These are phyloP conservation scores for Muscidifurax raptorellus DNA, from an alignment of 1,140 invertebrate species.

Conservation along the genomic window DNA sequence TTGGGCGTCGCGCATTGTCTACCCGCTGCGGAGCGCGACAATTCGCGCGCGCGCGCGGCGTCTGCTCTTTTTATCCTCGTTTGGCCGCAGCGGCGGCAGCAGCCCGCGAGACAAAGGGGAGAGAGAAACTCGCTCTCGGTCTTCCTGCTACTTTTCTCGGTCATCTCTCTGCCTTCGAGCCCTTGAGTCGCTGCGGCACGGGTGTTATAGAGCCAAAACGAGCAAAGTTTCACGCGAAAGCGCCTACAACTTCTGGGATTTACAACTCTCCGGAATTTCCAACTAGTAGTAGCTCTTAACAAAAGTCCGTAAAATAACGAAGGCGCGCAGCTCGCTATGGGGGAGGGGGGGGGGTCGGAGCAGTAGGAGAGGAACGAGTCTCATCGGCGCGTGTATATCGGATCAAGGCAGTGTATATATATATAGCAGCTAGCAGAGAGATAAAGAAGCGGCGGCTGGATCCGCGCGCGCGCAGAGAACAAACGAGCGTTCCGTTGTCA, in stretches of 20 bases:
- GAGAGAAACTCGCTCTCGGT: neutral
- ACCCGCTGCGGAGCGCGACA: too few species aligned
- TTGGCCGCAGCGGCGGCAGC: neutral
- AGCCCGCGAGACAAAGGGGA: neutral
- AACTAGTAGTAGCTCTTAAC: constrained; percentile 50
- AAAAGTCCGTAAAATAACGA: constrained; percentile 49
- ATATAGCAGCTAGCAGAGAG: too few species aligned
- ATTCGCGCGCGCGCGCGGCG: neutral
- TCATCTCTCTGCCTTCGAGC: constrained; percentile 1
- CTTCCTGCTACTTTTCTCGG: neutral
- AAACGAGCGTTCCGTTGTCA: constrained; percentile 13
- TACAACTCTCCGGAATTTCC: constrained; percentile 44
- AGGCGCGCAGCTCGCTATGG: neutral
- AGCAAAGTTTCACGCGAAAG: constrained; percentile 27
- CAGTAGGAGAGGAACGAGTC: too few species aligned
- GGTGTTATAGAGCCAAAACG: constrained; percentile 27
- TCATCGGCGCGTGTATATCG: neutral
- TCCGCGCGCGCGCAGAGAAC: constrained; percentile 1
- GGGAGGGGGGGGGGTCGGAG: neutral
- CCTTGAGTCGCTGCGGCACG: neutral
- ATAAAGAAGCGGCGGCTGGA: neutral
- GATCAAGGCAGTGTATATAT: neutral
- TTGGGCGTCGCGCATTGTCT: too few species aligned
- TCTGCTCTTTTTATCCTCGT: neutral
- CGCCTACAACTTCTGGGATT: constrained; percentile 42